Evolutionary conservation across 2,113 vertebrate genomes (phyloP).

Genomic region (Callionymus lyra): DNA sequence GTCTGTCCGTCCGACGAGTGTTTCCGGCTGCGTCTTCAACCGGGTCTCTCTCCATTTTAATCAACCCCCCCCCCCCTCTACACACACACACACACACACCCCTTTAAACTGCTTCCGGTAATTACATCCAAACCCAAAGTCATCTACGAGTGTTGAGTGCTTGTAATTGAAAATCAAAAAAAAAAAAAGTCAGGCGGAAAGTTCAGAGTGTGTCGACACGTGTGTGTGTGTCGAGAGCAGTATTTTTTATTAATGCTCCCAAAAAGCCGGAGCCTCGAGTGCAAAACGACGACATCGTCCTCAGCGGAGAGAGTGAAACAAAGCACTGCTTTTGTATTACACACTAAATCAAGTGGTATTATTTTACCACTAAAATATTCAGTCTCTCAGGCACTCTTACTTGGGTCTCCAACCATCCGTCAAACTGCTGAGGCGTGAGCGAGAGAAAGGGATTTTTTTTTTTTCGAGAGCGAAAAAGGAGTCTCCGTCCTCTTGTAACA

Average conservation of each 20-base stretch:
- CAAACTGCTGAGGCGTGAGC: conserved; percentile 96
- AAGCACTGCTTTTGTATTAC: conserved; percentile 77
- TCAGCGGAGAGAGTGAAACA: conserved; percentile 73
- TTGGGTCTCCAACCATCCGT: conserved; percentile 82
- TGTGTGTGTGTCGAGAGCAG: conserved; percentile 56
- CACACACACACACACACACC: too few species aligned
- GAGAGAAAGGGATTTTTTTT: conserved; percentile 80
- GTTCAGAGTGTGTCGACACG: not conserved
- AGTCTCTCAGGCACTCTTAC: conserved; percentile 96
- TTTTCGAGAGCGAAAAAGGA: conserved; percentile 77
- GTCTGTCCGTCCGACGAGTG: conserved; percentile 25
- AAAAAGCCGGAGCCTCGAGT: conserved; percentile 54
- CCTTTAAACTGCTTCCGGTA: conserved; percentile 95
- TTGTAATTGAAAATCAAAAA: conserved; percentile 92
- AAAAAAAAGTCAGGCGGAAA: conserved; percentile 19
- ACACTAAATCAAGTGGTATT: conserved; percentile 98
- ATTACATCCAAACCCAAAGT: conserved; percentile 89
- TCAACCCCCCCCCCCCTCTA: too few species aligned
- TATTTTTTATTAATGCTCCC: conserved; percentile 71
- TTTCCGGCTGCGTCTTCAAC: conserved; percentile 59
- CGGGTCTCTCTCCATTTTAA: conserved; percentile 82
- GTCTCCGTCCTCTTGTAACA: conserved; percentile 93
- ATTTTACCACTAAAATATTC: conserved; percentile 95
- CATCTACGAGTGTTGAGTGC: conserved; percentile 80
- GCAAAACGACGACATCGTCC: conserved; percentile 49